Percentiles rank a stretch among this genome's conserved stretches.
phyloP scores from a whole-genome alignment of 2,113 vertebrate genomes.

The Hemicordylus capensis region DNA sequence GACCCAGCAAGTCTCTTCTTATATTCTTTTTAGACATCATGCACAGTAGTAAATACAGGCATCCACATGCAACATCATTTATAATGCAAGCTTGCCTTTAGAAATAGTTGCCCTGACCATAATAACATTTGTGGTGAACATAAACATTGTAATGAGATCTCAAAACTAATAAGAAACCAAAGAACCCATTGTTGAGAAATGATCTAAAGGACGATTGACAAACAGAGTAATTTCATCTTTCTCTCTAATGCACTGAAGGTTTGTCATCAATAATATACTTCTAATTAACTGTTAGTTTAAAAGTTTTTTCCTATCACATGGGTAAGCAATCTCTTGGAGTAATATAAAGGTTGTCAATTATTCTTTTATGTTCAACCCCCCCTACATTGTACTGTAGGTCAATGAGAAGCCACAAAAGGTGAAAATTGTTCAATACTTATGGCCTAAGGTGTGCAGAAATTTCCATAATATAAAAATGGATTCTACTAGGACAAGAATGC shows the following conservation, averaged over 20 bases:
- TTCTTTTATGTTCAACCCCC: conserved; percentile 79
- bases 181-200: neutral
- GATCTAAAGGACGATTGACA: neutral
- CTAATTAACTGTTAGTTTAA: conserved; percentile 67
- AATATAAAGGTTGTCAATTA: conserved; percentile 73
- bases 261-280: conserved; percentile 49
- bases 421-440: conserved; percentile 79
- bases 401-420: conserved; percentile 76
- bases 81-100: conserved; percentile 5
- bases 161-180: neutral
- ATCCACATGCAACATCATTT: neutral
- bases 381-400: conserved; percentile 74
- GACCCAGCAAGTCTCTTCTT: too few relatives aligned
- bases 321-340: conserved; percentile 71
- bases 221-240: conserved; percentile 15
- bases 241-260: conserved; percentile 24
- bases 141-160: neutral
- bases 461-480: conserved; percentile 76
- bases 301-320: conserved; percentile 62
- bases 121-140: neutral
- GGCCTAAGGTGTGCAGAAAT: conserved; percentile 79
- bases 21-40: conserved; percentile 39
- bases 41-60: conserved; percentile 6
- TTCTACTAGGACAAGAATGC: conserved; percentile 73
- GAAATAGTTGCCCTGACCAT: neutral